Conservation (phyloP, 2,888 invertebrate species). For the Scaptomyza parva region DNA sequence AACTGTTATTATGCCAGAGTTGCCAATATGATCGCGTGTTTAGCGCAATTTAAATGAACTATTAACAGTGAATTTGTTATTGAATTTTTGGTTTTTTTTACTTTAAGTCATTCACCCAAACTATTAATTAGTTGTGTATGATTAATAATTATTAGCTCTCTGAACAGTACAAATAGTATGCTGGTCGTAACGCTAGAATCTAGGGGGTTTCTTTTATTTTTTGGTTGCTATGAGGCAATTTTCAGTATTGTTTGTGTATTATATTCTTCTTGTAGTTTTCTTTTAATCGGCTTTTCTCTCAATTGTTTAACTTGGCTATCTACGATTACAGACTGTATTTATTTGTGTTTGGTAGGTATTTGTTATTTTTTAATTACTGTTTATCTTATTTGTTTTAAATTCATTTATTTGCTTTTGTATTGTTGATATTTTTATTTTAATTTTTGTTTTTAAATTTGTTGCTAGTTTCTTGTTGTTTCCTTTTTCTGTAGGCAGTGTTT, state of each 20-base stretch:
- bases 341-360: slow-evolving; percentile 13
- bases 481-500: slow-evolving; percentile 71
- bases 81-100: slow-evolving; percentile 24
- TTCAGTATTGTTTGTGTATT: slow-evolving; percentile 15
- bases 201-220: slow-evolving; percentile 13
- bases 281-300: slow-evolving; percentile 32
- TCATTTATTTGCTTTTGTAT: slow-evolving; percentile 75
- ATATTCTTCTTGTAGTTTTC: slow-evolving; percentile 25
- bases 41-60: slow-evolving; percentile 51
- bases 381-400: slow-evolving; percentile 56
- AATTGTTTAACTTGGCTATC: slow-evolving; percentile 75
- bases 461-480: slow-evolving; percentile 59
- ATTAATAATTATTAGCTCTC: slow-evolving; percentile 37
- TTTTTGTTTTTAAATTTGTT: slow-evolving; percentile 75
- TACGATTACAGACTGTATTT: slow-evolving; percentile 68
- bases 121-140: slow-evolving; percentile 39
- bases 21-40: slow-evolving; percentile 46
- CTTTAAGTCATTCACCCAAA: slow-evolving; percentile 38
- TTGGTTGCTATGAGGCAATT: slow-evolving; percentile 21
- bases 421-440: slow-evolving; percentile 46
- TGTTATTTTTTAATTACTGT: slow-evolving; percentile 26
- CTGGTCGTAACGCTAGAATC: slow-evolving; percentile 40
- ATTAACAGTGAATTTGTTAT: slow-evolving; percentile 73
- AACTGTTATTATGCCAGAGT: slow-evolving; percentile 56
- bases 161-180: slow-evolving; percentile 49